These are phyloP conservation scores for Notospermus geniculatus DNA, from an alignment of 1,140 invertebrate genomes.

Conservation along the genomic window DNA sequence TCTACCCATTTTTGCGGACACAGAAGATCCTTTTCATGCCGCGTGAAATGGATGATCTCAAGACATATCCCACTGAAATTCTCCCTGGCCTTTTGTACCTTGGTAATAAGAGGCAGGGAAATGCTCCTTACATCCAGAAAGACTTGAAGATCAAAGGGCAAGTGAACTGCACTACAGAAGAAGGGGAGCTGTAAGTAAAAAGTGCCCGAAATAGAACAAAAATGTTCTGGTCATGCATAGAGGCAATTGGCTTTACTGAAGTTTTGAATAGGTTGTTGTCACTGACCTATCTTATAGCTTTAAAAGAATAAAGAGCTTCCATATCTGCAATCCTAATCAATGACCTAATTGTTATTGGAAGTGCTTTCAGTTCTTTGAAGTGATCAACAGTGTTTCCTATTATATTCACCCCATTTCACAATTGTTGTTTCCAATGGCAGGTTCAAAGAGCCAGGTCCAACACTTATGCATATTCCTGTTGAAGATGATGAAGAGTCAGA, in stretches of 20 bases:
- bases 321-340: no score
- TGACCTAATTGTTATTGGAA: no score
- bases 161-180: constrained; percentile 38
- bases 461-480: constrained; percentile 43
- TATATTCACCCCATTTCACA: no score
- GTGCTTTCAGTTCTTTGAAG: no score
- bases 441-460: constrained; percentile 36
- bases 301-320: no score
- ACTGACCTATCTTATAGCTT: no score
- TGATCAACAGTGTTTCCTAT: no score
- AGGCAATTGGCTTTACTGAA: no score
- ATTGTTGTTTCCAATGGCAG: constrained; percentile 19
- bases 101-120: constrained; percentile 51
- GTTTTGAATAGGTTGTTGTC: no score
- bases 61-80: constrained; percentile 54
- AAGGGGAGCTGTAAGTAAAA: background rate
- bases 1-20: constrained; percentile 56
- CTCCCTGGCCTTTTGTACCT: constrained; percentile 49
- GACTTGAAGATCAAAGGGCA: constrained; percentile 53
- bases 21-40: constrained; percentile 56
- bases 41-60: constrained; percentile 52
- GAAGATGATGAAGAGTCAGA: constrained; percentile 46
- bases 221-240: no score
- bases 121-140: constrained; percentile 50
- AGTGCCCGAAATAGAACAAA: no score